Evolutionary conservation across 2,797 vertebrate species (phyloP).

Genomic region (Sparidentex hasta): DNA sequence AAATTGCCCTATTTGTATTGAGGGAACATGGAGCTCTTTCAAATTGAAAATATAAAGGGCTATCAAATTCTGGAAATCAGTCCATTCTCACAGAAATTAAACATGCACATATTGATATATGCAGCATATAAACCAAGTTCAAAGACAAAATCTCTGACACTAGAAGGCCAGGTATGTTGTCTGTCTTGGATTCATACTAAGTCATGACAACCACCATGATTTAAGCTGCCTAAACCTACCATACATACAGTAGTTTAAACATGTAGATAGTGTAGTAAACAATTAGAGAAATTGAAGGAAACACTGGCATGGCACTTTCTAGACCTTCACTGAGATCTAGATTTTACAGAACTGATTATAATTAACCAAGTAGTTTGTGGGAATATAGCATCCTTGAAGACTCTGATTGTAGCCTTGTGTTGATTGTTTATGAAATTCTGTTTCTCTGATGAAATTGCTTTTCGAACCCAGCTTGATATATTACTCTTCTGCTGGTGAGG

Average conservation of each 20-base stretch:
- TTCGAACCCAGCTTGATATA: too few species aligned
- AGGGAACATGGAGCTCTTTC: background rate
- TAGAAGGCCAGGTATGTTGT: background rate
- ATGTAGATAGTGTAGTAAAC: background rate
- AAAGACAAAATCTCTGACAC: background rate
- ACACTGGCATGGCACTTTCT: background rate
- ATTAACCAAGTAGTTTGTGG: background rate
- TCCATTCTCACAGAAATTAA: background rate
- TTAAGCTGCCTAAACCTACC: background rate
- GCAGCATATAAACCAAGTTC: background rate
- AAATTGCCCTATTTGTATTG: too few species aligned
- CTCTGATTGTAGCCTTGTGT: too few species aligned
- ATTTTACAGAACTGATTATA: background rate
- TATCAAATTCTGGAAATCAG: background rate
- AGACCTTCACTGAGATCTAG: background rate
- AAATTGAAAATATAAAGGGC: background rate
- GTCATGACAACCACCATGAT: too few species aligned
- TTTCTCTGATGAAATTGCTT: too few species aligned
- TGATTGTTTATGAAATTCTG: too few species aligned
- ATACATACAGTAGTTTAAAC: background rate
- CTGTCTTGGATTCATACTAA: background rate
- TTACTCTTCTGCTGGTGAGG: too few species aligned
- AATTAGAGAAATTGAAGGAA: background rate
- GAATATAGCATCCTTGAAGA: background rate
- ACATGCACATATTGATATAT: background rate